Conservation (phyloP, 2,888 invertebrate genomes). For the Trisateles emortualis region DNA sequence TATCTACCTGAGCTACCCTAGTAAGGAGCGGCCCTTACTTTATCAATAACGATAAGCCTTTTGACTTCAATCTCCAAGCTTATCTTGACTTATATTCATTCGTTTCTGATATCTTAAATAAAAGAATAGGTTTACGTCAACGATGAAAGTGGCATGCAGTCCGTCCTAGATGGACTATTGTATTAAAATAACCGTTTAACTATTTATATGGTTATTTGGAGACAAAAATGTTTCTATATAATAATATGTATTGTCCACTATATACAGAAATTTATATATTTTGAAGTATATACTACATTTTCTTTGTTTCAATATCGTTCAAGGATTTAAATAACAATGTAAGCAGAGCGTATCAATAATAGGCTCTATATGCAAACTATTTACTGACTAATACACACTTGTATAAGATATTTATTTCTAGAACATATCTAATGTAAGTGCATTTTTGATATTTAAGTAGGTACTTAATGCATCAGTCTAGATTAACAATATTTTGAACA, state of each 20-base stretch:
- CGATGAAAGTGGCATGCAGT: slow-evolving; percentile 27
- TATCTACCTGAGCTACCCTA: slow-evolving; percentile 34
- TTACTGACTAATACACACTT: not conserved
- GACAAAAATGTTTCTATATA: slow-evolving; percentile 21
- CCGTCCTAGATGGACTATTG: slow-evolving; percentile 9
- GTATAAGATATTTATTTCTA: not conserved
- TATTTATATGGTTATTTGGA: slow-evolving; percentile 46
- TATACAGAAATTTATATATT: slow-evolving; percentile 4
- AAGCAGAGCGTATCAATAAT: not conserved
- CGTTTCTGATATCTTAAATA: slow-evolving; percentile 35
- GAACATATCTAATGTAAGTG: not conserved
- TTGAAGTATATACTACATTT: not conserved
- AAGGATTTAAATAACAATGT: not conserved
- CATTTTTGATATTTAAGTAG: not conserved
- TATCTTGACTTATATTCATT: slow-evolving; percentile 36
- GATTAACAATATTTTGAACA: too few relatives aligned
- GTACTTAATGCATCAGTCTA: not conserved
- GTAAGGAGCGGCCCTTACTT: slow-evolving; percentile 39
- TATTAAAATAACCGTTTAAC: slow-evolving; percentile 9
- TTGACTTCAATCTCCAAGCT: slow-evolving; percentile 39
- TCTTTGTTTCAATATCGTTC: not conserved
- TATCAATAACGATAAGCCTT: slow-evolving; percentile 46
- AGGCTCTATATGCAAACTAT: not conserved
- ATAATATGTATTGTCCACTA: slow-evolving; percentile 3
- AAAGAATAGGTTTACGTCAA: slow-evolving; percentile 42